Evolutionary conservation across 2,113 vertebrate species (phyloP).

Genomic region (Anguilla japonica): DNA sequence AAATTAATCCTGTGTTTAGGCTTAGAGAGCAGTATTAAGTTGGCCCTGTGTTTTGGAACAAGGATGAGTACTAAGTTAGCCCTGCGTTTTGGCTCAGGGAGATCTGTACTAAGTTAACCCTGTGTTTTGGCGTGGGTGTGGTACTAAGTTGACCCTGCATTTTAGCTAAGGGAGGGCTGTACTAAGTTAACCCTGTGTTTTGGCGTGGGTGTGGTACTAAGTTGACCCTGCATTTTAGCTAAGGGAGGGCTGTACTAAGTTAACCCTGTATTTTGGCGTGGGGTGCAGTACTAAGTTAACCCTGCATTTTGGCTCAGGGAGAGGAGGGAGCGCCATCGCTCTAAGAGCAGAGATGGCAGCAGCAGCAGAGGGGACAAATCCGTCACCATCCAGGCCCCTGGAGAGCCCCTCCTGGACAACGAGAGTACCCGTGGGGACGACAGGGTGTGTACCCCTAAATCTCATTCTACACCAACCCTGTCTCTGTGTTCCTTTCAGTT

Average conservation of each 20-base stretch:
- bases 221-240: too few species aligned
- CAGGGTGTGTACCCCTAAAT: conserved; percentile 65
- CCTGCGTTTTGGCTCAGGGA: too few species aligned
- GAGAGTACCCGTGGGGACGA: conserved; percentile 92
- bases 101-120: too few species aligned
- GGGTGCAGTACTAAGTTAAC: too few species aligned
- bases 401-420: conserved; percentile 88
- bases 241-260: neutral
- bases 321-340: conserved; percentile 78
- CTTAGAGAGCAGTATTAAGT: too few species aligned
- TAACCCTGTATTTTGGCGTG: neutral
- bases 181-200: neutral
- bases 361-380: conserved; percentile 88
- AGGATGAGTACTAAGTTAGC: too few species aligned
- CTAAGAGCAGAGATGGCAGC: conserved; percentile 79
- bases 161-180: too few species aligned
- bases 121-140: too few species aligned
- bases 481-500: neutral
- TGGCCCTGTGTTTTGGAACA: too few species aligned
- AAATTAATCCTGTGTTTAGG: too few species aligned
- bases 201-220: too few species aligned
- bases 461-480: neutral
- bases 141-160: too few species aligned
- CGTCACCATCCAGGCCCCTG: conserved; percentile 92
- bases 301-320: conserved; percentile 59